phyloP scores from a whole-genome alignment of 92 coral and sea anemone species.

The Chrysogorgia sp. region DNA sequence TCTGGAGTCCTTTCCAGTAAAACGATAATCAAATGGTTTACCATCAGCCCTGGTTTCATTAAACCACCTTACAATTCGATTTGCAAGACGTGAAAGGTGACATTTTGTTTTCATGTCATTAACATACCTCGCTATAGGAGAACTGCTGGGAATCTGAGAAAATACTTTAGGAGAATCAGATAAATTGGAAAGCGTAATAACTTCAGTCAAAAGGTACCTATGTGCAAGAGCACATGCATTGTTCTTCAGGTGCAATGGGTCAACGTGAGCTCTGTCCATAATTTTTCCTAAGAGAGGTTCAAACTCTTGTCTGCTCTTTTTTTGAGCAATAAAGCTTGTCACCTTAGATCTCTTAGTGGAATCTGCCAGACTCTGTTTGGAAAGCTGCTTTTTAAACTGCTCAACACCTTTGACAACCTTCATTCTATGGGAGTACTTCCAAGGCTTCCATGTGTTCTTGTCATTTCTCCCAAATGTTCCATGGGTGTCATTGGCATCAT shows the following conservation, averaged over 20 bases:
- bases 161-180: slow-evolving; percentile 1
- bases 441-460: slow-evolving; percentile 39
- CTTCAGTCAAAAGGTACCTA: slow-evolving; percentile 14
- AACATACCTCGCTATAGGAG: slow-evolving; percentile 21
- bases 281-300: slow-evolving; percentile 19
- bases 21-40: slow-evolving; percentile 11
- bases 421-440: slow-evolving; percentile 36
- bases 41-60: slow-evolving; percentile 30
- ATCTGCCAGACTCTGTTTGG: neutral
- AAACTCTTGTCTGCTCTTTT: slow-evolving; percentile 12
- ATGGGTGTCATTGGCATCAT: neutral
- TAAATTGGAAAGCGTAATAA: slow-evolving; percentile 5
- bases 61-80: slow-evolving; percentile 34
- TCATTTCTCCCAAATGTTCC: slow-evolving; percentile 41
- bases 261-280: slow-evolving; percentile 16
- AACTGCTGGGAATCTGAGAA: slow-evolving; percentile 13
- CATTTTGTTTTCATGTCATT: slow-evolving; percentile 15
- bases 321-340: slow-evolving; percentile 19
- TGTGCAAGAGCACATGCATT: slow-evolving; percentile 35
- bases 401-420: slow-evolving; percentile 2
- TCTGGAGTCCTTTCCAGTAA: slow-evolving; percentile 13
- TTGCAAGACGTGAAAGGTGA: slow-evolving; percentile 23
- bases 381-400: neutral
- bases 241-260: slow-evolving; percentile 14
- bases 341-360: slow-evolving; percentile 13